phyloP scores from a whole-genome alignment of 2,888 invertebrate species.

The Nomada lathburiana region DNA sequence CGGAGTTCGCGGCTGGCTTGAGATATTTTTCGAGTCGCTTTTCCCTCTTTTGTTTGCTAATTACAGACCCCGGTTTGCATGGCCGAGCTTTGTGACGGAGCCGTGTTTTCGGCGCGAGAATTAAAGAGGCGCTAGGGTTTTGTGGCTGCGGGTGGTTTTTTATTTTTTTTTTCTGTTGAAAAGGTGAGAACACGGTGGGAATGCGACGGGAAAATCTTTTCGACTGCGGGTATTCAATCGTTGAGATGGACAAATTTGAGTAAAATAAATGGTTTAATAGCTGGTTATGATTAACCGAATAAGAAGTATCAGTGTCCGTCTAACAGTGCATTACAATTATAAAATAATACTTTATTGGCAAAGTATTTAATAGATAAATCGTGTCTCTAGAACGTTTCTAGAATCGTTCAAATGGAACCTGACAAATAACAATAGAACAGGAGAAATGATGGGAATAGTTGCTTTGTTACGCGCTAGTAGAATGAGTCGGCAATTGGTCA shows the following conservation, averaged over 20 bases:
- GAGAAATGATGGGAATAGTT: too few relatives aligned
- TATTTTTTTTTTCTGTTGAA: not conserved
- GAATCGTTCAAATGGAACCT: too few relatives aligned
- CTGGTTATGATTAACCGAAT: too few relatives aligned
- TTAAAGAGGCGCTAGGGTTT: not conserved
- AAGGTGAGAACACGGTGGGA: not conserved
- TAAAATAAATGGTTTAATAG: too few relatives aligned
- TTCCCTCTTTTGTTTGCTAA: constrained; percentile 3
- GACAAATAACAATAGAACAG: too few relatives aligned
- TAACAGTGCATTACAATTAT: too few relatives aligned
- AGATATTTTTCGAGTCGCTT: constrained; percentile 1
- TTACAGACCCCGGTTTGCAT: not conserved
- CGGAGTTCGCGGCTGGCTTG: not conserved
- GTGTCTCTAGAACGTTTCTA: too few relatives aligned
- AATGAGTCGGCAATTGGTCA: not conserved
- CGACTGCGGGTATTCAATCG: not conserved
- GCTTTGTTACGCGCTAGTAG: not conserved
- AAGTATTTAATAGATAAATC: too few relatives aligned
- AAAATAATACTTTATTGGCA: too few relatives aligned
- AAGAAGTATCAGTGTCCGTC: too few relatives aligned
- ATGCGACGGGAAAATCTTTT: not conserved
- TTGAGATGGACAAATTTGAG: too few relatives aligned
- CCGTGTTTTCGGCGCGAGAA: not conserved
- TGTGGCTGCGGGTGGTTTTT: not conserved
- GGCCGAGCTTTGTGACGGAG: not conserved